phyloP scores from a whole-genome alignment of 2,888 invertebrate genomes.

The Esperia sulphurella region DNA sequence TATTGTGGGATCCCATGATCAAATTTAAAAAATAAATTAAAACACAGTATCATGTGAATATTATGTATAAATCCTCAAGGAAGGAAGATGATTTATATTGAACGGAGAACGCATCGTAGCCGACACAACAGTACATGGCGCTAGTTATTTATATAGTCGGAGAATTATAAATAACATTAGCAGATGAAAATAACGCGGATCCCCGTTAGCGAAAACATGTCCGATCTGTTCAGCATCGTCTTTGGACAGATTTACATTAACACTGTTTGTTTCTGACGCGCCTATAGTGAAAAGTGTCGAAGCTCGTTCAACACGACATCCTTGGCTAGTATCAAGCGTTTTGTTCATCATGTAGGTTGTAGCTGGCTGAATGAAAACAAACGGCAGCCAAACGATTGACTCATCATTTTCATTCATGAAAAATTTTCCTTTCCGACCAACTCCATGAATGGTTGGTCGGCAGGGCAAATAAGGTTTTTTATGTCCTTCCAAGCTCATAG shows the following conservation, averaged over 20 bases:
- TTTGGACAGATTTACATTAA: neutral
- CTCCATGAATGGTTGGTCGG: too few relatives aligned
- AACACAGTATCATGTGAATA: too few relatives aligned
- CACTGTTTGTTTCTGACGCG: slow-evolving; percentile 7
- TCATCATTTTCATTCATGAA: slow-evolving; percentile 63
- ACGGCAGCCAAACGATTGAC: slow-evolving; percentile 54
- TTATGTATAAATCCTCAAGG: neutral
- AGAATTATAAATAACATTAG: slow-evolving; percentile 11
- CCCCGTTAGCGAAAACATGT: slow-evolving; percentile 8
- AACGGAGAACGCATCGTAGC: slow-evolving; percentile 5
- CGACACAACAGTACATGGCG: slow-evolving; percentile 12
- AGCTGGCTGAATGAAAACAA: slow-evolving; percentile 43
- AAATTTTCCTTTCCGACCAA: too few relatives aligned
- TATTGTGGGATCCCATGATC: too few relatives aligned
- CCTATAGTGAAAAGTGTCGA: slow-evolving; percentile 15
- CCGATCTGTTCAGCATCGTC: neutral
- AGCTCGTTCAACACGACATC: slow-evolving; percentile 31
- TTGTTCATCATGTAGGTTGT: slow-evolving; percentile 12
- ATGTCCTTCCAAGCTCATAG: too few relatives aligned
- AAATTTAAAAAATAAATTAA: too few relatives aligned
- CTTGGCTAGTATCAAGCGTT: slow-evolving; percentile 30
- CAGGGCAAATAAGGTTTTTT: too few relatives aligned
- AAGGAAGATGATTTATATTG: slow-evolving; percentile 3
- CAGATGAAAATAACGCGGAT: slow-evolving; percentile 5
- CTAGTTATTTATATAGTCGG: slow-evolving; percentile 17